Percentiles rank a stretch among this genome's conserved stretches.
Evolutionary conservation across 2,797 vertebrate genomes (phyloP).

Genomic region (Petrocephalus sullivani): DNA sequence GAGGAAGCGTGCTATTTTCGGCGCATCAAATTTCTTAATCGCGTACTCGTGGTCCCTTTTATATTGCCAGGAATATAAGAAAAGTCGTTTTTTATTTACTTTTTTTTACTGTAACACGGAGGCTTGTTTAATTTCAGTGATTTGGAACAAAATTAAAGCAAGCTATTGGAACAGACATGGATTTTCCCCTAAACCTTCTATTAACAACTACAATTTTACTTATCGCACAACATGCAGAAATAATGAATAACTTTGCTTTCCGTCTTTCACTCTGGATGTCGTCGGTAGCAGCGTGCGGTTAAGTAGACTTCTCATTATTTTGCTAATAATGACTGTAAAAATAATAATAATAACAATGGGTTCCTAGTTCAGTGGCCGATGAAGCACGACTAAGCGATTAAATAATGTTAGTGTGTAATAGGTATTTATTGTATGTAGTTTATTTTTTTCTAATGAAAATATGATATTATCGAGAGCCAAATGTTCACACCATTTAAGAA

Average conservation of each 20-base stretch:
- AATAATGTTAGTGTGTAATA: neutral
- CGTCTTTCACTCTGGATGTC: neutral
- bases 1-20: neutral
- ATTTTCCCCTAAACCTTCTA: neutral
- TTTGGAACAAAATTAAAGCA: neutral
- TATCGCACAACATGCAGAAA: neutral
- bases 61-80: neutral
- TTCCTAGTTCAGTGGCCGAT: neutral
- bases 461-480: neutral
- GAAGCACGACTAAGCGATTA: neutral
- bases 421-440: neutral
- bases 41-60: neutral
- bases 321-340: neutral
- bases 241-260: neutral
- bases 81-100: neutral
- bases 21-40: neutral
- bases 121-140: neutral
- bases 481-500: neutral
- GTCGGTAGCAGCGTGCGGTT: neutral
- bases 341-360: neutral
- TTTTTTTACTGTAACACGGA: neutral
- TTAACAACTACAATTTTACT: neutral
- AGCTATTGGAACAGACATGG: slow-evolving; percentile 2
- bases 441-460: too few relatives aligned
- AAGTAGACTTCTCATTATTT: slow-evolving; percentile 8